Conservation (phyloP, 2,113 vertebrate species). For the Falco punctatus region DNA sequence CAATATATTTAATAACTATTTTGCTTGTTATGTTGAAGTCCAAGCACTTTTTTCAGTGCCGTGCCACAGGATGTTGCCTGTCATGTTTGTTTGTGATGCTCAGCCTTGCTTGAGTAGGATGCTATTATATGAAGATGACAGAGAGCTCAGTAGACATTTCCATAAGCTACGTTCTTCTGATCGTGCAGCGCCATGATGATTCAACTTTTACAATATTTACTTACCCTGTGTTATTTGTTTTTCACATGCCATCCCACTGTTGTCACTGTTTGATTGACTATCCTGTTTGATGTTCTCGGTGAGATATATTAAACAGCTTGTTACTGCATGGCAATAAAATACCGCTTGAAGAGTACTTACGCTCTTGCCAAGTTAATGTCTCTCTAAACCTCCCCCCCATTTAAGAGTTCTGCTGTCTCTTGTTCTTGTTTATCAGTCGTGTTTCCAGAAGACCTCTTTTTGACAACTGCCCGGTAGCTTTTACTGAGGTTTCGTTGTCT, state of each 20-base stretch:
- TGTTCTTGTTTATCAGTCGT: not conserved
- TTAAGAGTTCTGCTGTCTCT: not conserved
- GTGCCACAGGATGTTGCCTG: conserved; percentile 19
- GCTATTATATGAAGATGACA: conserved; percentile 61
- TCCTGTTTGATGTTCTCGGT: conserved; percentile 30
- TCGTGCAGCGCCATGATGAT: conserved; percentile 30
- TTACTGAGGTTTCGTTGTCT: not conserved
- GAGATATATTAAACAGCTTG: conserved; percentile 3
- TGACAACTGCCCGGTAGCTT: not conserved
- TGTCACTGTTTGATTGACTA: conserved; percentile 54
- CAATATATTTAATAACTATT: conserved; percentile 53
- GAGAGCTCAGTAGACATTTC: conserved; percentile 51
- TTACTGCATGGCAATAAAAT: conserved; percentile 1
- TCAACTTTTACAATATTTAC: conserved; percentile 56
- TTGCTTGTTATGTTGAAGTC: conserved; percentile 26
- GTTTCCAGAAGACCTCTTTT: not conserved
- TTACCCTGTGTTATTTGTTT: conserved; percentile 48
- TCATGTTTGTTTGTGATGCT: conserved; percentile 50
- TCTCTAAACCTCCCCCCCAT: not conserved
- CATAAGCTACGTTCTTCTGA: conserved; percentile 57
- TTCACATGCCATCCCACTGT: conserved; percentile 44
- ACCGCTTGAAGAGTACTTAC: not conserved
- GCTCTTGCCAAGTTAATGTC: not conserved
- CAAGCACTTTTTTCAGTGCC: not conserved
- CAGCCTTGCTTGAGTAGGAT: conserved; percentile 22